Conservation (phyloP, 2,888 invertebrate genomes). For the Cybosia mesomella region DNA sequence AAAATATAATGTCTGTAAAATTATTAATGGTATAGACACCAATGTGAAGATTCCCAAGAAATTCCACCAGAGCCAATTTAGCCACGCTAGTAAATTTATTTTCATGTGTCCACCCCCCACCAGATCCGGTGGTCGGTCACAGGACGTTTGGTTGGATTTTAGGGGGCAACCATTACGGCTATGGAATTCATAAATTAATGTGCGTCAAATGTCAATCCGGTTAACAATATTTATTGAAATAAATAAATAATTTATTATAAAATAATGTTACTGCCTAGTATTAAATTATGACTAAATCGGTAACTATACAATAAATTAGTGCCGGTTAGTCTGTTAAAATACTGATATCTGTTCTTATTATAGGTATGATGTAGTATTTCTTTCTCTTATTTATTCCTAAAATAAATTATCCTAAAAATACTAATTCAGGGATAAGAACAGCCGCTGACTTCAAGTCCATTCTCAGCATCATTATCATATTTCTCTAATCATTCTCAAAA, state of each 20-base stretch:
- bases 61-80: no score
- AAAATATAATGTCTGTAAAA: no score
- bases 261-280: not conserved
- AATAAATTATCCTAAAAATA: conserved; percentile 1
- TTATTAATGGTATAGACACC: no score
- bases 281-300: not conserved
- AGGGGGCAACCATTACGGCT: not conserved
- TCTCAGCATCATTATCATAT: not conserved
- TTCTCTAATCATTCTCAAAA: not conserved
- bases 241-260: conserved; percentile 41
- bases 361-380: not conserved
- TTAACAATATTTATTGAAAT: conserved; percentile 40
- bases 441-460: not conserved
- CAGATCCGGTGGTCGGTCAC: no score
- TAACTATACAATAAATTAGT: conserved; percentile 1
- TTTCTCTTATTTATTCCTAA: not conserved
- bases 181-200: not conserved
- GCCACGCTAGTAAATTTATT: no score
- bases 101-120: no score
- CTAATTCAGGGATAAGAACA: not conserved
- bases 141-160: no score
- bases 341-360: not conserved
- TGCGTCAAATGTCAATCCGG: not conserved
- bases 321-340: not conserved
- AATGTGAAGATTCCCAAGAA: no score